A percentile compares a stretch with the other conserved stretches of the same genome.
Conservation (phyloP, 2,888 invertebrate genomes). For the Biston betularia region DNA sequence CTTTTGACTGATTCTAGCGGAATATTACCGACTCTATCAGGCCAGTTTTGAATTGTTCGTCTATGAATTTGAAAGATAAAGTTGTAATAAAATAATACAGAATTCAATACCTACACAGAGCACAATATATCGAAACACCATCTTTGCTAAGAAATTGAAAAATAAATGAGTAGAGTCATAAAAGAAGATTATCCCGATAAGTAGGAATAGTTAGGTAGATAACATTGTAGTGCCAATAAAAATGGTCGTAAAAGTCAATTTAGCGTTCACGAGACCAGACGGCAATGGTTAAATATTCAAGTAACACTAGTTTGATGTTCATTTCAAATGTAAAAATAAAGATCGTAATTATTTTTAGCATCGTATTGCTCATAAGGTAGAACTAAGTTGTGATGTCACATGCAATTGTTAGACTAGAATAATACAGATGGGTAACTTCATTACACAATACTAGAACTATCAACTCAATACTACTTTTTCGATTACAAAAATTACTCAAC, state of each 20-base stretch:
- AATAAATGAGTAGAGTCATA: neutral
- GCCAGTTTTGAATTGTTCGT: too few relatives aligned
- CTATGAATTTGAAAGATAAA: too few relatives aligned
- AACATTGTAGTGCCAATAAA: constrained; percentile 1
- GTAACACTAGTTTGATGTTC: neutral
- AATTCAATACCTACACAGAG: neutral
- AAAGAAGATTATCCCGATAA: neutral
- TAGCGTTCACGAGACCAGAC: constrained; percentile 1
- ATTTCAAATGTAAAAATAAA: constrained; percentile 2
- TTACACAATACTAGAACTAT: too few relatives aligned
- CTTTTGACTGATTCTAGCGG: too few relatives aligned
- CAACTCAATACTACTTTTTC: too few relatives aligned
- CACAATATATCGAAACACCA: neutral
- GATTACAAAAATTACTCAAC: too few relatives aligned
- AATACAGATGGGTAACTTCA: neutral
- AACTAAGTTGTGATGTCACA: neutral
- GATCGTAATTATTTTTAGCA: neutral
- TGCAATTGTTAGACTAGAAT: neutral
- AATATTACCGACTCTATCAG: too few relatives aligned
- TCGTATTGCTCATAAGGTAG: neutral
- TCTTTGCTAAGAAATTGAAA: neutral
- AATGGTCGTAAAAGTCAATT: constrained; percentile 5
- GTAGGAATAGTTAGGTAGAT: neutral
- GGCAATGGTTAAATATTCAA: constrained; percentile 6
- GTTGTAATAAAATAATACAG: neutral